Evolutionary conservation across 2,888 invertebrate species (phyloP), one percentile per base, ranked within the genome.

Genomic region (Flabesymbios commensalis): DNA sequence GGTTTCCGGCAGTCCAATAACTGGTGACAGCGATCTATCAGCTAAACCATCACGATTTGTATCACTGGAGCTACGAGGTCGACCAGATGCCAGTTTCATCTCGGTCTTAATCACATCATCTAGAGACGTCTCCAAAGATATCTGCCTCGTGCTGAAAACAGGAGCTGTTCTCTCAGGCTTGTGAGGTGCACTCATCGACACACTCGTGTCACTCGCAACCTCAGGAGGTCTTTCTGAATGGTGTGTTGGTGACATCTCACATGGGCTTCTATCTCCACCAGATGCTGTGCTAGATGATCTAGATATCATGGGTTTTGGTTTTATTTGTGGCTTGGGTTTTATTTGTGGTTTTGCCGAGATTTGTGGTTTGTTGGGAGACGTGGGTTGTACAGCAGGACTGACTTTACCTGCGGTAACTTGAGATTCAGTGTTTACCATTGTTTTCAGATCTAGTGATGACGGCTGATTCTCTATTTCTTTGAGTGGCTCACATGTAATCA

Each of bases 321-420:
- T 45, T 22, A 57, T 19, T 36, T 57, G 57, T 31, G 78, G 78
- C 57, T 78, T 78, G n/a, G 76, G 75, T 45, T 71, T 71, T 52
- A 75, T 36, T 24, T 57, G 43, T 36, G 64, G 64, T 42, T 64
- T 65, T 31, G 61, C 48, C 26, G 54, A 53, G 7, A 43, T 4
- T n/a, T n/a, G 3, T 28, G 57, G 47, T 54, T 61, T 61, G 28
- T 42, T 17, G 14, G 45, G 45, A 10, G 17, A 19, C 45, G 10
- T 7, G 7, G 10, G 45, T 45, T 45, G 14, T 10, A 19, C 45
- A 10, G 10, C 45, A 45, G 7, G 7, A 45, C n/a, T 10, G 10
- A 7, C 45, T 22, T 45, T 22, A 22, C 22, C 24, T 45, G 10
- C 10, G 7, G 14, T 45, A 7, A 1, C 19, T 32, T 7, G 14